phyloP scores from a whole-genome alignment of 2,797 vertebrate species.

The Forpus xanthops region DNA sequence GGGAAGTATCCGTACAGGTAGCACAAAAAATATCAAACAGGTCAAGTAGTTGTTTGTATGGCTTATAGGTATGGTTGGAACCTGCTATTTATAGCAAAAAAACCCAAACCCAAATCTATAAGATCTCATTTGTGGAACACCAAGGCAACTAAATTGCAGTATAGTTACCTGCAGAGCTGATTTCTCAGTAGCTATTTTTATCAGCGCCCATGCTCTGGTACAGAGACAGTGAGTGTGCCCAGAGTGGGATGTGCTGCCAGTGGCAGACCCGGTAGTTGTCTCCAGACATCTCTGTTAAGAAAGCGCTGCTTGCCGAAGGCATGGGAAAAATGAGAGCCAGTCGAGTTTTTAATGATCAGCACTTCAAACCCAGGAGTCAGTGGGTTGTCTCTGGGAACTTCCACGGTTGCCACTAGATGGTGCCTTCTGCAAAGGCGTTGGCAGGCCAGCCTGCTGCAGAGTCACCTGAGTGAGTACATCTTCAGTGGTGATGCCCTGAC shows the following conservation, averaged over 20 bases:
- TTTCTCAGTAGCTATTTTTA: not conserved
- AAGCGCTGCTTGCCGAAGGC: not conserved
- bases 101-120: not conserved
- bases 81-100: not conserved
- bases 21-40: not conserved
- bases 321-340: not conserved
- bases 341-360: not conserved
- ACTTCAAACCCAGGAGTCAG: not conserved
- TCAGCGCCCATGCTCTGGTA: not conserved
- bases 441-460: not conserved
- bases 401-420: conserved; percentile 37
- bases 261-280: not conserved
- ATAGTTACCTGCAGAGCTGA: not conserved
- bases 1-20: rapidly evolving
- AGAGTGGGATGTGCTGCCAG: rapidly evolving
- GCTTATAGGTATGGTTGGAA: not conserved
- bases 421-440: not conserved
- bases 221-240: rapidly evolving
- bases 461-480: rapidly evolving
- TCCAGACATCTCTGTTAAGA: not conserved
- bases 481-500: not conserved
- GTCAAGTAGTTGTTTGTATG: not conserved
- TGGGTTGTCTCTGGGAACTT: not conserved
- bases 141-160: not conserved
- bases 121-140: not conserved